Evolutionary conservation across 2,888 invertebrate species (phyloP), one percentile per base, ranked within the genome.

Genomic region (Drosophila nr. fundita): DNA sequence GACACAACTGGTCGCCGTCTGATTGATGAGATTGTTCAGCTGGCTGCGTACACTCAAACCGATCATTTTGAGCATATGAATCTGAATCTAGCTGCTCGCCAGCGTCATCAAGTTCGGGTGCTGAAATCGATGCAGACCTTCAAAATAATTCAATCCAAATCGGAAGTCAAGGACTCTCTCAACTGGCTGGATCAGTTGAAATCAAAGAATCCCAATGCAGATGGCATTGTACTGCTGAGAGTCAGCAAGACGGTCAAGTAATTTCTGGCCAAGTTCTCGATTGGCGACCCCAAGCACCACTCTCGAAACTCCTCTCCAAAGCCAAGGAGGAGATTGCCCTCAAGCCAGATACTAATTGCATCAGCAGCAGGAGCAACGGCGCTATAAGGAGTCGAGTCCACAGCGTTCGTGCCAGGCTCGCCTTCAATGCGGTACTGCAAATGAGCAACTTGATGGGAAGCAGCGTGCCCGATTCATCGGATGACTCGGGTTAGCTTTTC

Each of bases 1-100:
- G 97, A 97, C 91, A 96, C 97, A 18, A 97, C 97, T 21, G 97
- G 97, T 60, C 95, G 96, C 67, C 95, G 96, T 88, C 94, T 97
- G 48, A 96, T 97, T 81, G 97, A 97, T 92, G 97, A 97, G 95
- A 96, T 97, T 91, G 97, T 97, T 89, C 97, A 97, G 93, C 95
- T 97, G 87, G 96, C 97, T 7, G 96, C 96, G 1, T 97, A 96
- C 91, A 96, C 96, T 3, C 95, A 96, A 1, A 94, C 94, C 78
- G 94, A 95, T 58, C 94, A 95, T 76, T 97, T 96, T 91, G 95
- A 96, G 5, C 97, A 96, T 92, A 96, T 96, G 76, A 96, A 97
- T 93, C 93, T 97, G 71, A 96, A 96, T 92, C 95, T 96, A 4
- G 95, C 95, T 32, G 96, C 96, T 10, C 94, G 95, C 38, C 95